phyloP scores from a whole-genome alignment of 2,888 invertebrate species.

The Nomada hirtipes region DNA sequence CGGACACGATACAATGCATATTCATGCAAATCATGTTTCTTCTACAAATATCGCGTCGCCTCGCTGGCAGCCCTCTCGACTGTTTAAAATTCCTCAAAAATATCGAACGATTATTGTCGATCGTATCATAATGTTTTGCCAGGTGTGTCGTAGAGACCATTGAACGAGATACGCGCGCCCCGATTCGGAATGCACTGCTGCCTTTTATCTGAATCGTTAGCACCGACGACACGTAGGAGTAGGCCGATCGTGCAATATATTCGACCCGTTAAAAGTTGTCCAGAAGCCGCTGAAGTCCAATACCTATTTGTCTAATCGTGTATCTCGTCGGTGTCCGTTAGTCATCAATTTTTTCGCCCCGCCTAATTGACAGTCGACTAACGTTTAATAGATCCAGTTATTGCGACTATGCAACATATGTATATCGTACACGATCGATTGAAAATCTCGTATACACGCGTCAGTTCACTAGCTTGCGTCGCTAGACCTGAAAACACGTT shows the following conservation, averaged over 20 bases:
- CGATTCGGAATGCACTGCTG: not conserved
- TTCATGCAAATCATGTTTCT: not conserved
- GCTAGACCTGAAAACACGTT: not conserved
- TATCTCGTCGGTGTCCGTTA: not conserved
- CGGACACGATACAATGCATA: not conserved
- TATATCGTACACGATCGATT: slow-evolving; percentile 1
- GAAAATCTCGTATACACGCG: not conserved
- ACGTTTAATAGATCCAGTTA: slow-evolving; percentile 12
- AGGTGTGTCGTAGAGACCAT: slow-evolving; percentile 8
- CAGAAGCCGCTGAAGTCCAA: not conserved
- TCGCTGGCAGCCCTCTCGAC: not conserved
- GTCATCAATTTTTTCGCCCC: slow-evolving; percentile 14
- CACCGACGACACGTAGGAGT: not conserved
- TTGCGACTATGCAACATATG: not conserved
- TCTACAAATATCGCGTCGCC: not conserved
- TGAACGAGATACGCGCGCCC: not conserved
- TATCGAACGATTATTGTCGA: slow-evolving; percentile 6
- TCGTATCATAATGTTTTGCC: slow-evolving; percentile 25
- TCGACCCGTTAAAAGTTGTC: not conserved
- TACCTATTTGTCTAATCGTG: not conserved
- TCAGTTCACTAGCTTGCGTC: not conserved
- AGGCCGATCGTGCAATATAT: not conserved
- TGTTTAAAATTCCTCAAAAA: not conserved
- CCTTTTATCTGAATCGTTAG: slow-evolving; percentile 1
- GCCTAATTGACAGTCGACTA: not conserved